Base-by-base conservation (phyloP, 2,113 vertebrate species). In the Apodemus speciosus region DNA sequence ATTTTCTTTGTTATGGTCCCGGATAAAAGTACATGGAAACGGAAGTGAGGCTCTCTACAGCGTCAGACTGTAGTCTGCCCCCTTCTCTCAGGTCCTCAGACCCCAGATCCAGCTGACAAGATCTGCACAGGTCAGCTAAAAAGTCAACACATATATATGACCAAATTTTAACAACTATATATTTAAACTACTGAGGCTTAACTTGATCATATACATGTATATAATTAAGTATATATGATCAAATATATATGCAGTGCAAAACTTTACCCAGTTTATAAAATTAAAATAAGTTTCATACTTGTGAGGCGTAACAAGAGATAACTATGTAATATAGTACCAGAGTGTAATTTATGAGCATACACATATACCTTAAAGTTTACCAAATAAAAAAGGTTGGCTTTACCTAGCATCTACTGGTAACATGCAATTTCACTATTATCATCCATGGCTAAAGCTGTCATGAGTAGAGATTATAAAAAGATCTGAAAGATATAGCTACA, bases 231-330 rank as follows among this genome's bases (percentile, higher is more conserved):
- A 80, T 35, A 51, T 79, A 53, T 53, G 32, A 53, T 53, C 32
- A 79, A 53, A 81, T 81, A 81, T 56, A 58, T 38, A 72, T 35
- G 90, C 58, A 62, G 3, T 83, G 18, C 81, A 92, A 85, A 91
- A 90, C 60, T 49, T 27, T 35, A 93, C 18, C 27, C 86, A 87
- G 75, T 72, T 90, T 88, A 88, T 38, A 72, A 91, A 71, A 83
- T n/a, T 72, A 83, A 92, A 95, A 68, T 56, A 95, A 91, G 32
- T 81, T 83, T 88, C 43, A 87, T 62, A 75, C 27, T 66, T 87
- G 18, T 30, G 79, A 80, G 38, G 68, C n/a, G 56, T 30, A 60
- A 73, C 68, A 62, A 92, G 1, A 81, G 66, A 90, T 62, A 43
- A 30, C n/a, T 60, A 35, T 90, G 85, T 56, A 49, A 60, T 27